These are phyloP conservation scores for Sitta carolinensis DNA, from an alignment of 2,797 vertebrate genomes.

Conservation along the genomic window DNA sequence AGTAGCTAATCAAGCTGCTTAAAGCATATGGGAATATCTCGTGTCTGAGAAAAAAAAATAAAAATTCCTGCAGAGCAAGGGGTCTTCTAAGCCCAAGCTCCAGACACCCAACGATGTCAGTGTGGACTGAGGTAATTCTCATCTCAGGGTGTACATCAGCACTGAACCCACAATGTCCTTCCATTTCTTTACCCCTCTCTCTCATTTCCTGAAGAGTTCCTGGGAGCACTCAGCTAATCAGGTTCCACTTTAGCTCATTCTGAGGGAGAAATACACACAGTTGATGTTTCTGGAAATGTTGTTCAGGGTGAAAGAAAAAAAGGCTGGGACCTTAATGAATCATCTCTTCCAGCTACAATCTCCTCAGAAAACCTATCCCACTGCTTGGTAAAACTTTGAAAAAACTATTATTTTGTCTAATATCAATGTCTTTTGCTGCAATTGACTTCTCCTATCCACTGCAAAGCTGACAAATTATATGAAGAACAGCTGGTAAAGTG, in stretches of 20 bases:
- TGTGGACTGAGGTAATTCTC: not conserved
- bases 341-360: not conserved
- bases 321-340: not conserved
- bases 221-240: not conserved
- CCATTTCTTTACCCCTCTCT: not conserved
- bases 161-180: not conserved
- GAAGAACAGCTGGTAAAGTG: not conserved
- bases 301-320: not conserved
- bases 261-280: not conserved
- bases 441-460: not conserved
- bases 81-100: not conserved
- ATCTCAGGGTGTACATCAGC: not conserved
- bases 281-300: not conserved
- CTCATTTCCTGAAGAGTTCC: not conserved
- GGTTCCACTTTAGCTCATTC: not conserved
- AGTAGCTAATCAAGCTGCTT: not conserved
- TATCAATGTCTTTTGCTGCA: not conserved
- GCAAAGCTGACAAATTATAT: not conserved
- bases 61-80: not conserved
- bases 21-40: not conserved
- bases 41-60: not conserved
- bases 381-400: not conserved
- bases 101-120: not conserved
- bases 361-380: not conserved
- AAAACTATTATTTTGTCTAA: not conserved